A percentile compares a stretch with the other conserved stretches of the same genome.
phyloP scores from a whole-genome alignment of 2,113 vertebrate species.

The Macroglossus sobrinus region DNA sequence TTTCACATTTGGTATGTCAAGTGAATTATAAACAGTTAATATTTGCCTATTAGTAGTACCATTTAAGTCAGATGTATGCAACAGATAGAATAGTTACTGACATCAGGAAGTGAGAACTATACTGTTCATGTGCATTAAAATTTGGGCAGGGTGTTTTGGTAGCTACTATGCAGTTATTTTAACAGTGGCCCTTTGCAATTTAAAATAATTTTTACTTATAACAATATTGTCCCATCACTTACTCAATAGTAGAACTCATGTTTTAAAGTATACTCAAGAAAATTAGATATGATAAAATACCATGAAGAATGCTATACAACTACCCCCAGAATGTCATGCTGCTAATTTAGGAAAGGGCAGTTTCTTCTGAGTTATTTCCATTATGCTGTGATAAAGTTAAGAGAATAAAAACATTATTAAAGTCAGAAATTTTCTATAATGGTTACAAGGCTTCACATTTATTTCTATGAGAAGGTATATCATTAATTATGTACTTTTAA shows the following conservation, averaged over 20 bases:
- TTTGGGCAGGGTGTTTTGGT: background rate
- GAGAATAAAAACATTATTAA: background rate
- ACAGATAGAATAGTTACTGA: background rate
- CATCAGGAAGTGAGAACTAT: background rate
- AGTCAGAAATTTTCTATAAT: background rate
- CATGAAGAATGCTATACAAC: background rate
- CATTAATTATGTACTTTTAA: background rate
- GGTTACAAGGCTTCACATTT: background rate
- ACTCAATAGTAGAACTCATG: background rate
- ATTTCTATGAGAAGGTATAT: background rate
- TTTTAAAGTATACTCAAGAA: background rate
- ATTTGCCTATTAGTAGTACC: background rate
- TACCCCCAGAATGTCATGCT: background rate
- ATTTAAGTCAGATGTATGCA: background rate
- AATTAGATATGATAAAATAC: background rate
- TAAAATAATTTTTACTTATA: conserved; percentile 8
- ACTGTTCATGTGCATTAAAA: background rate
- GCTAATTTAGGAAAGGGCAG: background rate
- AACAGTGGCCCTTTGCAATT: background rate
- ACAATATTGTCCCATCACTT: background rate
- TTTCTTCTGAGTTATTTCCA: background rate
- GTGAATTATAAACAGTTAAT: background rate
- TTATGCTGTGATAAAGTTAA: background rate
- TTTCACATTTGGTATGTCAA: background rate
- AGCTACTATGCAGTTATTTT: background rate